A percentile compares a stretch with the other conserved stretches of the same genome.
Evolutionary conservation across 2,888 invertebrate species (phyloP).

Genomic region (Saturnia japonica): DNA sequence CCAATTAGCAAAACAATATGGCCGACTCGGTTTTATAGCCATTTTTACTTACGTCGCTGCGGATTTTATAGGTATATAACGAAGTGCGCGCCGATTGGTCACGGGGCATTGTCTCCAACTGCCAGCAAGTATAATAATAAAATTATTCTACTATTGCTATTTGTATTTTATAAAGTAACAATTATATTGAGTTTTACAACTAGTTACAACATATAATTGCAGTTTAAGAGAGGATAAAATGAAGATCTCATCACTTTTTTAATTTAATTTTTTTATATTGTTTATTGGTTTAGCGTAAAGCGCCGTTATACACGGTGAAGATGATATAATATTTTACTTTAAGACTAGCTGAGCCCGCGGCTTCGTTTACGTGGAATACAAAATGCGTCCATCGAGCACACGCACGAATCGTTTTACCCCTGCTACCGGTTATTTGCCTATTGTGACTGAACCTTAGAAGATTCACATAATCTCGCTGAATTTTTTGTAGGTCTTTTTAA

Average conservation of each 20-base stretch:
- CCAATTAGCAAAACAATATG: conserved; percentile 71
- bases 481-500: no score
- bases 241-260: not conserved
- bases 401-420: no score
- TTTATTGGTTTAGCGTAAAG: no score
- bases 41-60: conserved; percentile 41
- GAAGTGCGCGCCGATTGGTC: conserved; percentile 49
- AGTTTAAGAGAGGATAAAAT: not conserved
- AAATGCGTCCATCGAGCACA: no score
- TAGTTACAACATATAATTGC: not conserved
- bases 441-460: no score
- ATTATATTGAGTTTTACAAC: not conserved
- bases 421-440: no score
- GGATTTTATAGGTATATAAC: conserved; percentile 43
- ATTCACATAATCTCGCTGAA: no score
- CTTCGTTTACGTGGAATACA: no score
- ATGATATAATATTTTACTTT: no score
- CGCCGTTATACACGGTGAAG: no score
- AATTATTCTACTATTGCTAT: conserved; percentile 36
- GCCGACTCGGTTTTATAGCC: conserved; percentile 47
- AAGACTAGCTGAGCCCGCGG: no score
- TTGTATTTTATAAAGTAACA: not conserved
- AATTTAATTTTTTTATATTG: not conserved
- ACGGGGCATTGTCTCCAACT: conserved; percentile 50
- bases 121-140: conserved; percentile 52